These are phyloP conservation scores for Lacerta bilineata DNA, from an alignment of 2,797 vertebrate species.

Conservation along the genomic window DNA sequence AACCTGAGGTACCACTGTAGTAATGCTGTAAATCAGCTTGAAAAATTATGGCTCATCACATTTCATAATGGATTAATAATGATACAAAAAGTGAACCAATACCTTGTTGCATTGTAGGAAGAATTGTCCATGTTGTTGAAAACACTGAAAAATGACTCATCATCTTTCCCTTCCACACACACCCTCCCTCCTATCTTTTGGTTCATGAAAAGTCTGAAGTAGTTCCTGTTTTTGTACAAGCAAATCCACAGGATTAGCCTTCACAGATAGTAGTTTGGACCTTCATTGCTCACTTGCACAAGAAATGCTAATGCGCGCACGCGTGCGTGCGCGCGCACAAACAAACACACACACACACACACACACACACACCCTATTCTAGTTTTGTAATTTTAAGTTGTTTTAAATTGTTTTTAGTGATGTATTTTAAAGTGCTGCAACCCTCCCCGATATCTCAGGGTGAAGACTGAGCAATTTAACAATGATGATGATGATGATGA, in stretches of 20 bases:
- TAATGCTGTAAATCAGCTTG: constrained; percentile 39
- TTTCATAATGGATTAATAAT: constrained; percentile 48
- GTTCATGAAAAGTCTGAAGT: background rate
- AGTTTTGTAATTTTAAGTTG: too few species aligned
- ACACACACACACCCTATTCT: background rate
- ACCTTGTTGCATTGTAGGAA: background rate
- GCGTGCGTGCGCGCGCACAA: too few species aligned
- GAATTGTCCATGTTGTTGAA: constrained; percentile 33
- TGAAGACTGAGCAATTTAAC: too few species aligned
- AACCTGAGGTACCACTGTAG: background rate
- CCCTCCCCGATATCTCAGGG: too few species aligned
- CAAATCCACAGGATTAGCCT: constrained; percentile 18
- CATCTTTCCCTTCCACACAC: background rate
- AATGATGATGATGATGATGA: too few species aligned
- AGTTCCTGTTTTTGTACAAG: constrained; percentile 14
- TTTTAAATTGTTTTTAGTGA: too few species aligned
- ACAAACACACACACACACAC: too few species aligned
- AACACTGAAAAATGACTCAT: background rate
- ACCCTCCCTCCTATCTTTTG: background rate
- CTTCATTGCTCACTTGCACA: fast-evolving
- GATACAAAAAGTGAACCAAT: constrained; percentile 2
- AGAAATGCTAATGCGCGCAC: background rate
- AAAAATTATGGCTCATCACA: constrained; percentile 38
- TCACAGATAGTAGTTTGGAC: background rate
- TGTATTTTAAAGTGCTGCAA: too few species aligned